Base-by-base conservation (phyloP, 92 coral and sea anemone genomes). In the Metridium senile region DNA sequence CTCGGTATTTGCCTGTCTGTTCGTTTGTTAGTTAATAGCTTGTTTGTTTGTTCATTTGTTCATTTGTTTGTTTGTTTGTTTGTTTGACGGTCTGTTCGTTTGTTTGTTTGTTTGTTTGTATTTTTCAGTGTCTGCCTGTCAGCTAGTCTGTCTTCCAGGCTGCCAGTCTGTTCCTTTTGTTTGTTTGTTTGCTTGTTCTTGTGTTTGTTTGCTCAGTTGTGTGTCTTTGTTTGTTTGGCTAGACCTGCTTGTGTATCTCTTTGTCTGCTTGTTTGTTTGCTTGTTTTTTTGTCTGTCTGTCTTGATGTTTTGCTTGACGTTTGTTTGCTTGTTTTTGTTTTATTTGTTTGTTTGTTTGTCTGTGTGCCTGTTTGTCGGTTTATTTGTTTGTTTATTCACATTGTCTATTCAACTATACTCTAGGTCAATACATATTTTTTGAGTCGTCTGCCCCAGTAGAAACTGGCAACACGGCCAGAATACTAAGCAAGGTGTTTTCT, bases 401-500 rank as follows among this genome's bases (percentile, higher is more conserved):
- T 13, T 39, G n/a, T 39, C 49, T 4, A 13, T 39, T 4, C 49
- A 39, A 39, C 17, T 21, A 3, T 54, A 10, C 17, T 54, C n/a
- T 51, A 86, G 90, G 90, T 26, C 26, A 79, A 30, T 90, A 86
- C 82, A 52, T 87, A 17, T 90, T 67, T 76, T 65, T 81, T 45
- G 94, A 90, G 79, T 63, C 89, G 26, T 90, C 94, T 9, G 39
- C 81, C 2, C 86, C 86, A 0, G 89, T 39, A 6, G 49, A 13
- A 2, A 16, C 25, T 2, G 94, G 94, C 0, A 70, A 87, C 18
- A 79, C 74, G 33, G 86, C 88, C 21, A 87, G 91, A 49, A 33
- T 90, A 43, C 77, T 82, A 72, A 90, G 94, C 71, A 75, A 68
- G 49, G 75, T 26, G n/a, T 86, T 90, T 74, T 88, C 84, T 58